These are phyloP conservation scores for Abrostola triplasia DNA, from an alignment of 2,888 invertebrate genomes.

Conservation along the genomic window DNA sequence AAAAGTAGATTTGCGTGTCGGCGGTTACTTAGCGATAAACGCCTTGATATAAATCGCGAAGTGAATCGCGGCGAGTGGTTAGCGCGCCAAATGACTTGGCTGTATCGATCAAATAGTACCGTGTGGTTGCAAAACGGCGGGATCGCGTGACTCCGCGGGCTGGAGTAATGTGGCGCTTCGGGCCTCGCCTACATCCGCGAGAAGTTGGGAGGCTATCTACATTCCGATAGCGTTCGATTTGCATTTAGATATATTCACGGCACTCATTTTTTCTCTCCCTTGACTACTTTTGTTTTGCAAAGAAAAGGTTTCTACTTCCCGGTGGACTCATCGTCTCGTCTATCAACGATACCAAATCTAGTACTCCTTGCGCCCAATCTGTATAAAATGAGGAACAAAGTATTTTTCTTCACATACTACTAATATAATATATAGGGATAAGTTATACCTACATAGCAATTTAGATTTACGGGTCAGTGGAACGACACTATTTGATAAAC, in stretches of 20 bases:
- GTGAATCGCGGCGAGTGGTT: slow-evolving; percentile 50
- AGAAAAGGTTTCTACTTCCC: neutral
- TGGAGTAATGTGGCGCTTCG: slow-evolving; percentile 36
- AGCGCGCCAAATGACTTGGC: slow-evolving; percentile 60
- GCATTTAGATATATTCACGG: slow-evolving; percentile 2
- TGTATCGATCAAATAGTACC: slow-evolving; percentile 58
- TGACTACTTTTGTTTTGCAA: neutral
- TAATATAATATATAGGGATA: no score
- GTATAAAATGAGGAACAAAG: no score
- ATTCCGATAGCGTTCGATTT: slow-evolving; percentile 18
- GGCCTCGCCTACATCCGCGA: slow-evolving; percentile 42
- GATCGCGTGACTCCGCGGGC: slow-evolving; percentile 65
- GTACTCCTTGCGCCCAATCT: no score
- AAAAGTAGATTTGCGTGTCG: slow-evolving; percentile 44
- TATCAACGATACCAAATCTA: no score
- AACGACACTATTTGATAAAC: no score
- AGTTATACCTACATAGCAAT: no score
- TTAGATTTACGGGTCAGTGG: no score
- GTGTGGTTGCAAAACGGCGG: slow-evolving; percentile 61
- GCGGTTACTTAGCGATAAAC: slow-evolving; percentile 55
- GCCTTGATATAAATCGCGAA: slow-evolving; percentile 58
- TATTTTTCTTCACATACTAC: no score
- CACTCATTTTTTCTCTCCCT: neutral
- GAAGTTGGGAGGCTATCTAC: slow-evolving; percentile 20
- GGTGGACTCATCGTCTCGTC: neutral